Evolutionary conservation across 2,888 invertebrate species (phyloP).

Genomic region (Diaprepes abbreviatus): DNA sequence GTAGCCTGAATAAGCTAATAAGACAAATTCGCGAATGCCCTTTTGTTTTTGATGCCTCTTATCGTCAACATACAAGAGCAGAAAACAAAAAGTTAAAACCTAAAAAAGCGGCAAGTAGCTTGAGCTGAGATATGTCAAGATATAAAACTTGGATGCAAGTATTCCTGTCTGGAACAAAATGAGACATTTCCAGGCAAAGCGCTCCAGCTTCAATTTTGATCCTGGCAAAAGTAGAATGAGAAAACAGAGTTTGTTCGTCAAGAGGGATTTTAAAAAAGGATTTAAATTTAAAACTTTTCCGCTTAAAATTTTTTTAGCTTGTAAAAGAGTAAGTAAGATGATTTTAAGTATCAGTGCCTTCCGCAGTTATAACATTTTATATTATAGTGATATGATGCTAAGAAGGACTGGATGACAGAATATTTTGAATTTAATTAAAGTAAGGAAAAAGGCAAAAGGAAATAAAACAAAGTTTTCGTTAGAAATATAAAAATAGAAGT

Average conservation of each 20-base stretch:
- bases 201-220: constrained; percentile 61
- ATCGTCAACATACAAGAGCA: constrained; percentile 43
- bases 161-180: constrained; percentile 62
- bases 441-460: too few species aligned
- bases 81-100: constrained; percentile 52
- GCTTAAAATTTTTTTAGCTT: too few species aligned
- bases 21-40: constrained; percentile 11
- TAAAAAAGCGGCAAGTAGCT: constrained; percentile 51
- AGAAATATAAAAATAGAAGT: too few species aligned
- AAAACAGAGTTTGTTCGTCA: constrained; percentile 34
- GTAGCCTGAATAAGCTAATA: neutral
- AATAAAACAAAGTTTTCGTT: too few species aligned
- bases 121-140: constrained; percentile 56
- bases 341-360: too few species aligned
- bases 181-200: constrained; percentile 65
- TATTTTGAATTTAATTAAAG: too few species aligned
- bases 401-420: too few species aligned
- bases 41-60: constrained; percentile 26
- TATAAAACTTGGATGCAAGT: constrained; percentile 63
- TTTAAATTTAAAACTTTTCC: constrained; percentile 5
- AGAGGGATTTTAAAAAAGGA: constrained; percentile 2
- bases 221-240: constrained; percentile 41
- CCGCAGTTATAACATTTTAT: too few species aligned
- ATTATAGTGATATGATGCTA: too few species aligned
- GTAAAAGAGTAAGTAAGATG: too few species aligned